Conservation (phyloP, 1,140 invertebrate genomes). For the Drosophila chauvacae region DNA sequence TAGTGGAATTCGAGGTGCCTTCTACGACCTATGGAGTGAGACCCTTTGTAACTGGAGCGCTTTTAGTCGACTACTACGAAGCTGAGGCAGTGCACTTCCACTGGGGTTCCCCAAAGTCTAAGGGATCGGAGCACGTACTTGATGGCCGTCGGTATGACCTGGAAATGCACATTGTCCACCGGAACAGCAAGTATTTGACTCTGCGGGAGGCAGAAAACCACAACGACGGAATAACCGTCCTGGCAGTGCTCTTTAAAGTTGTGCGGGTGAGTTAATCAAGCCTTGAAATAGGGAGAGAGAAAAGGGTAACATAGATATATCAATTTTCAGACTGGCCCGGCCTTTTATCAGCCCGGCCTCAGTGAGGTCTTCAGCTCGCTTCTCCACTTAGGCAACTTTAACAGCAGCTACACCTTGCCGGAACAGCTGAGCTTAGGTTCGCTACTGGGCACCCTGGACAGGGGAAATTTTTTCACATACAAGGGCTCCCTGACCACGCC, state of each 20-base stretch:
- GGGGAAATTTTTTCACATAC: constrained; percentile 91
- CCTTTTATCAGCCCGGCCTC: constrained; percentile 54
- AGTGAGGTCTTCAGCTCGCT: constrained; percentile 62
- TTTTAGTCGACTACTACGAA: constrained; percentile 81
- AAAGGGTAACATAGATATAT: background rate
- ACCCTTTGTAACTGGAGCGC: constrained; percentile 61
- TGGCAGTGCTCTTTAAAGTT: constrained; percentile 94
- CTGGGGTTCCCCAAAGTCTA: constrained; percentile 85
- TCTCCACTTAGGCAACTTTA: constrained; percentile 56
- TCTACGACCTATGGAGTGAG: constrained; percentile 44
- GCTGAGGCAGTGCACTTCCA: constrained; percentile 86
- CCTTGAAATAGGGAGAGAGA: background rate
- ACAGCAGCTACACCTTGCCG: constrained; percentile 65
- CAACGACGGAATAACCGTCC: constrained; percentile 90
- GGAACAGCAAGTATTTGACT: constrained; percentile 89
- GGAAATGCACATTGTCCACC: constrained; percentile 95
- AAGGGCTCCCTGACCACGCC: constrained; percentile 96
- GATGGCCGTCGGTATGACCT: constrained; percentile 87
- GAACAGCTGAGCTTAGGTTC: constrained; percentile 65
- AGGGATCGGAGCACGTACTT: constrained; percentile 86
- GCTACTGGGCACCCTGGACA: constrained; percentile 82
- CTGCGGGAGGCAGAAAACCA: constrained; percentile 88
- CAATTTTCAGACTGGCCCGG: constrained; percentile 17
- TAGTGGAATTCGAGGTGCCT: constrained; percentile 62
- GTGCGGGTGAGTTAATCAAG: constrained; percentile 68